A percentile compares a stretch with the other conserved stretches of the same genome.
phyloP scores from a whole-genome alignment of 2,113 vertebrate species.

The Lipotes vexillifer region DNA sequence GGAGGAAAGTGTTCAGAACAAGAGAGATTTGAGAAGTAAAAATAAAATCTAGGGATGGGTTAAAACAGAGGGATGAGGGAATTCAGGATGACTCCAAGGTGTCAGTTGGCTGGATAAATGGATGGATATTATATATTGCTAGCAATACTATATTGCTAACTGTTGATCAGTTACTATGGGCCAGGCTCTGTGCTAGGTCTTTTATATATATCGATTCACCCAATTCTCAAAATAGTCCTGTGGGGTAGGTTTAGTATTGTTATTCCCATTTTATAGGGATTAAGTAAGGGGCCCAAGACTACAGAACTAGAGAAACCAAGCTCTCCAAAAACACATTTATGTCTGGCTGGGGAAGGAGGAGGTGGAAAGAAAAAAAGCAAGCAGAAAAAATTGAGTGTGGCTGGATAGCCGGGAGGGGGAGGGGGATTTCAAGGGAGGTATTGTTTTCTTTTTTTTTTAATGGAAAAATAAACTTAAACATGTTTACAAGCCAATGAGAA shows the following conservation, averaged over 20 bases:
- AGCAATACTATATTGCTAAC: background rate
- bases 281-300: background rate
- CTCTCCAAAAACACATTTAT: background rate
- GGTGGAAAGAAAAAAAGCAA: background rate
- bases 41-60: background rate
- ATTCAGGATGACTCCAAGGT: background rate
- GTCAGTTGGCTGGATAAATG: background rate
- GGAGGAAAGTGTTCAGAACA: background rate
- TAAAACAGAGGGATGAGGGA: background rate
- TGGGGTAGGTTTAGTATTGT: background rate
- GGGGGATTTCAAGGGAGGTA: background rate
- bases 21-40: background rate
- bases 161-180: background rate
- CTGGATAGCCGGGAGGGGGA: background rate
- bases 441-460: constrained; percentile 7
- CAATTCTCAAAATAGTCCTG: background rate
- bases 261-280: background rate
- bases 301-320: background rate
- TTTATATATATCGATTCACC: background rate
- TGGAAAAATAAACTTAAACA: background rate
- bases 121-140: background rate
- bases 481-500: background rate
- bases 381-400: background rate
- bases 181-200: background rate
- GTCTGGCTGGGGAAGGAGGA: background rate